Evolutionary conservation across 2,113 vertebrate genomes (phyloP), one percentile per base, ranked within the genome.

Genomic region (Malaclemys terrapin): DNA sequence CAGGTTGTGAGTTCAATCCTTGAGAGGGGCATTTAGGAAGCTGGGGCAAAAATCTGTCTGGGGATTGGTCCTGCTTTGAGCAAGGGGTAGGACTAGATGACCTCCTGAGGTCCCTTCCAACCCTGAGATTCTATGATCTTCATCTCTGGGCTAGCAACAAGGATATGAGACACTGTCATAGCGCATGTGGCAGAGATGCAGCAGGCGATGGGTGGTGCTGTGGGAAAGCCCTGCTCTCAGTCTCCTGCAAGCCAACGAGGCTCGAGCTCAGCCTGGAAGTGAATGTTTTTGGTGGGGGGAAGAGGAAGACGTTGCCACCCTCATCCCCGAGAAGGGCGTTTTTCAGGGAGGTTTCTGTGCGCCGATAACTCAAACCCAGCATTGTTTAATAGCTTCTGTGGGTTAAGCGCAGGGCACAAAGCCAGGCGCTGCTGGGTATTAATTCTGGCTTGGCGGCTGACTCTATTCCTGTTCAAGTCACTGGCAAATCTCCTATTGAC

Each of bases 401-500:
- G 35, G 31, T 6, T 9, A 19, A 9, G 16, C 1, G 3, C 29
- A 7, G 29, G 31, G 59, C 29, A 13, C 13, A 62, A 31, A 31
- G 12, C 29, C 62, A 35, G 62, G 62, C 1, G 31, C 16, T 35
- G 31, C n/a, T n/a, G 65, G 19, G 5, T 20, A 8, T 38, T 10
- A 19, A 72, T 38, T 72, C 65, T 72, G 35, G 8, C 35, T 20
- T 38, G 65, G 35, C 10, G 14, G 17, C 65, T 35, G 62, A 65
- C 14, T 35, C 62, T n/a, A 20, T 9, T 90, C n/a, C 52, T 69
- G 1, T 38, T 16, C 20, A 31, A 20, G 59, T 1, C 42, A 6
- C 1, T 2, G 72, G 38, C 0, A 1, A 6, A 0, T 0, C 42
- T 91, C 50, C 8, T 6, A 27, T 20, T 19, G 80, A 76, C 31